Base-by-base conservation (phyloP, 2,888 invertebrate genomes). In the Hyalella azteca region DNA sequence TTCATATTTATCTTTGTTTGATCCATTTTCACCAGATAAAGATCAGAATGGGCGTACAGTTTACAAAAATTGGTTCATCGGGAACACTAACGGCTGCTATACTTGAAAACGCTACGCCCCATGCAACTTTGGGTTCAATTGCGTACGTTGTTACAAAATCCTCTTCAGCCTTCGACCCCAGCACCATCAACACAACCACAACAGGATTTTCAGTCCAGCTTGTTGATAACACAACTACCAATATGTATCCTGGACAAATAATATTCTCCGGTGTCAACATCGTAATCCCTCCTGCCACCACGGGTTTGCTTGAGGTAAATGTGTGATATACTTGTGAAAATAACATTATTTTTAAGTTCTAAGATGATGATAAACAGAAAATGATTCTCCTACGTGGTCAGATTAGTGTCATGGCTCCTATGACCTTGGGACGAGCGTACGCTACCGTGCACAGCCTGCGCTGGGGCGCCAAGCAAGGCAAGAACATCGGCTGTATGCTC, bases 361-460 rank as follows among this genome's bases (percentile, higher is more conserved):
- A n/a, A n/a, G n/a, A n/a, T n/a, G n/a, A n/a, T n/a, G n/a, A n/a
- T n/a, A n/a, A n/a, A n/a, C n/a, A n/a, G n/a, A n/a, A n/a, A n/a
- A n/a, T n/a, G n/a, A n/a, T n/a, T n/a, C n/a, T n/a, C n/a, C n/a
- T n/a, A n/a, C n/a, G n/a, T n/a, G n/a, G n/a, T n/a, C n/a, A n/a
- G n/a, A n/a, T 83, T 3, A 79, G 75, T 0, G 80, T 76, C 29
- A 79, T 81, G 80, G 81, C 83, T 0, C 48, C 81, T 0, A 40
- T 80, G 2, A 77, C 75, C 15, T 54, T 22, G 7, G 81, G 80
- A 4, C 76, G 81, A 3, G 83, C 83, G n/a, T 77, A 59, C 36
- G 81, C 81, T 32, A 83, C 83, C n/a, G 50, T 83, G 26, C 80
- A 81, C 50, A 81, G 77, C 26, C 79, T 80, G n/a, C 75, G 79